Evolutionary conservation across 35 echinoderm and acorn worm species (phyloP), one percentile per base, ranked within the genome.

Genomic region (Apostichopus parvimensis): DNA sequence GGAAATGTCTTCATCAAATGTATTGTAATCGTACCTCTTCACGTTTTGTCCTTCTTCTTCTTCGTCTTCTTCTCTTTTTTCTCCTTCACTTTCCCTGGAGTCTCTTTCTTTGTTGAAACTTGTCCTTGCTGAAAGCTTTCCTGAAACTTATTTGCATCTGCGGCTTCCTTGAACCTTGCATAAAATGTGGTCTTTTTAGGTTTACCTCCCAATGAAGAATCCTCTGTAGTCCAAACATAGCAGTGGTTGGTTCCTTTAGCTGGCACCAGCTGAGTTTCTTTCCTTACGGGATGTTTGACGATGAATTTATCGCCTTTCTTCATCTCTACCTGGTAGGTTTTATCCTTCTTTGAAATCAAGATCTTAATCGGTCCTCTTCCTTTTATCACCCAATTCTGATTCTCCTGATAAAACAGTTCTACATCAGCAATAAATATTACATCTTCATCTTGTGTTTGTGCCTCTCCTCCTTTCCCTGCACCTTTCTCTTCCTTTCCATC

Each of bases 351-450:
- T 3, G 20, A 56, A 84, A 56, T 22, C 13, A 84, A 9, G 53
- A 84, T 84, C 81, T 84, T 56, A 18, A 84, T 58, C 15, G 20
- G 54, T 84, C 81, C 81, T 59, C 5, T 58, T 9, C 81, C 81
- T 54, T 59, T 15, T 15, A 62, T 84, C 14, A 20, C 55, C 18
- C 57, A 56, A 6, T 84, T 84, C 8, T 21, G 18, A 22, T 84
- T 55, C 17, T 58, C 56, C 17, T 53, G 57, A 84, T 58, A 84
- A 15, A 54, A 84, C 18, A 84, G 21, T 15, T 84, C 81, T 58
- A 15, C 54, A 9, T 5, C 54, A 84, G 81, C 54, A 22, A 17
- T 58, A 60, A 84, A 58, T 54, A 56, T 84, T 57, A 84, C 57
- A 17, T 17, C 57, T 4, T 1, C 22, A 25, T 25, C 24, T 25